phyloP scores from a whole-genome alignment of 2,113 vertebrate genomes.

The Ammodytes dubius region DNA sequence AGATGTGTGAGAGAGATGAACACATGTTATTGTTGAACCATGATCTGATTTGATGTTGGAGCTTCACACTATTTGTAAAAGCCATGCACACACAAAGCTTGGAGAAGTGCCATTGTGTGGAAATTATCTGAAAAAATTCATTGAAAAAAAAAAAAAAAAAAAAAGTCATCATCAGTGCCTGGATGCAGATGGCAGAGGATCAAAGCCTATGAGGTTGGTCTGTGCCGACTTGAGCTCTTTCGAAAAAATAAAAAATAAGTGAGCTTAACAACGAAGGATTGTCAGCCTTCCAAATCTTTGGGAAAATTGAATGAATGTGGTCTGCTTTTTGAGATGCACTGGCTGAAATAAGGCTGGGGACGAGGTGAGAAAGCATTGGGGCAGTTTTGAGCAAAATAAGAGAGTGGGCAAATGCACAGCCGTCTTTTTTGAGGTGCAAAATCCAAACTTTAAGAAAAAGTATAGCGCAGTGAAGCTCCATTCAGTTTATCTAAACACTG shows the following conservation, averaged over 20 bases:
- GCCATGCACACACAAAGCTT: constrained; percentile 68
- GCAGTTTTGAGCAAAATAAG: no score
- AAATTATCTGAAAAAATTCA: constrained; percentile 6
- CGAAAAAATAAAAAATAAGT: constrained; percentile 4
- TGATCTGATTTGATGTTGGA: constrained; percentile 67
- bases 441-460: no score
- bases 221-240: constrained; percentile 38
- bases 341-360: background rate
- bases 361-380: background rate
- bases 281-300: background rate
- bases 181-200: constrained; percentile 24
- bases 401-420: no score
- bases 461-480: no score
- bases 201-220: constrained; percentile 9
- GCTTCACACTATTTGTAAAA: constrained; percentile 56
- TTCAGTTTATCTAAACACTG: no score
- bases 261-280: background rate
- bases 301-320: constrained; percentile 5
- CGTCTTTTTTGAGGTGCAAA: no score
- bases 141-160: background rate
- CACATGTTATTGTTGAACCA: background rate
- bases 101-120: background rate
- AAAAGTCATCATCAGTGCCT: background rate
- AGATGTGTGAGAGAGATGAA: background rate
- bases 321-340: constrained; percentile 42